Conservation (phyloP, 2,888 invertebrate species). For the Timema cristinae region DNA sequence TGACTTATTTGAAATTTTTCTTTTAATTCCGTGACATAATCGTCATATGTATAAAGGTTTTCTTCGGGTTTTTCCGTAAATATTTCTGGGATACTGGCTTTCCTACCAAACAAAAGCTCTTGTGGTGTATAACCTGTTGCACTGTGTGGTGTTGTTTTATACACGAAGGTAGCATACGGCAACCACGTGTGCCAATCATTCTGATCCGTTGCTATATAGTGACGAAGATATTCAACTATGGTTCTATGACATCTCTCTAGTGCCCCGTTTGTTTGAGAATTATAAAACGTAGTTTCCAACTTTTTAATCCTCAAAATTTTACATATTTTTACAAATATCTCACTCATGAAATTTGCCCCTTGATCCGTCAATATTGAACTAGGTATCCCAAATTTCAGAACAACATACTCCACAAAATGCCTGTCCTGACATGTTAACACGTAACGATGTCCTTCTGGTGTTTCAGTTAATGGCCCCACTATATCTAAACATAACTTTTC, state of each 20-base stretch:
- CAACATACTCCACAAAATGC: background rate
- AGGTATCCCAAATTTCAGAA: slow-evolving; percentile 1
- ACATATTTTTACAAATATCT: background rate
- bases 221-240: background rate
- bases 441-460: background rate
- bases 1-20: background rate
- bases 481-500: background rate
- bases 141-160: background rate
- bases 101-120: background rate
- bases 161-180: background rate
- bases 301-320: background rate
- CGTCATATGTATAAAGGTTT: background rate
- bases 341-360: background rate
- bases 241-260: slow-evolving; percentile 3
- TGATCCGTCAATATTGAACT: background rate
- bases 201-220: background rate
- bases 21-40: background rate
- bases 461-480: background rate
- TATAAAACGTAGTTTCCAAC: background rate
- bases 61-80: background rate
- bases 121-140: background rate
- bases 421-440: background rate
- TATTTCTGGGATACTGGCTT: background rate
- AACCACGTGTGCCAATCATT: background rate
- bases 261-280: background rate